Evolutionary conservation across 2,113 vertebrate genomes (phyloP).

Genomic region (Callaeas wilsoni): DNA sequence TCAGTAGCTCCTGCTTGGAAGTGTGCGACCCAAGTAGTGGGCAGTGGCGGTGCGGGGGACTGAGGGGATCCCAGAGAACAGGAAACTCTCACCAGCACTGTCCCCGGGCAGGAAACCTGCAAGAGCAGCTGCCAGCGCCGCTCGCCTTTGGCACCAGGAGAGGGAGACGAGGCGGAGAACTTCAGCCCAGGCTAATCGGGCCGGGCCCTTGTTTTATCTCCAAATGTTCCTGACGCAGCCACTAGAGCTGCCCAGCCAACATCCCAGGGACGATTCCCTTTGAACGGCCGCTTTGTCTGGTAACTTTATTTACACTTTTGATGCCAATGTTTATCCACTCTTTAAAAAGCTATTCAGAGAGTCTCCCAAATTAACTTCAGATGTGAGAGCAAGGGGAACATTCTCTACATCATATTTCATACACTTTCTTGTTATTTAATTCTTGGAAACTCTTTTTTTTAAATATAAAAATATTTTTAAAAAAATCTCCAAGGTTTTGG

Average conservation of each 20-base stretch:
- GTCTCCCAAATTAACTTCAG: slow-evolving; percentile 66
- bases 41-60: fast-evolving
- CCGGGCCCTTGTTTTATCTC: slow-evolving; percentile 5
- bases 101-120: neutral
- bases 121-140: fast-evolving
- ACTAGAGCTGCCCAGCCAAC: neutral
- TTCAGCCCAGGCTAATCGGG: neutral
- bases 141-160: neutral
- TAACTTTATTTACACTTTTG: slow-evolving; percentile 67
- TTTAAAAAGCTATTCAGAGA: slow-evolving; percentile 58
- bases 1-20: neutral
- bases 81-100: fast-evolving
- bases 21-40: fast-evolving
- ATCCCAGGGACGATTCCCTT: slow-evolving; percentile 30
- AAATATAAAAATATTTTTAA: slow-evolving; percentile 61
- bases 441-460: slow-evolving; percentile 58
- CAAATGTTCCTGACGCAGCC: neutral
- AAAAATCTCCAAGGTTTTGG: slow-evolving; percentile 55
- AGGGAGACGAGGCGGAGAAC: neutral
- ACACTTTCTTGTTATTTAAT: slow-evolving; percentile 58
- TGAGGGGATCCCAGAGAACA: fast-evolving
- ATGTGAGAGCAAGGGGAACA: slow-evolving; percentile 55
- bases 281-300: slow-evolving; percentile 55
- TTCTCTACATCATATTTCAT: slow-evolving; percentile 66
- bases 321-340: slow-evolving; percentile 71